Base-by-base conservation (phyloP, 2,888 invertebrate species). In the Lasioglossum oenotherae region DNA sequence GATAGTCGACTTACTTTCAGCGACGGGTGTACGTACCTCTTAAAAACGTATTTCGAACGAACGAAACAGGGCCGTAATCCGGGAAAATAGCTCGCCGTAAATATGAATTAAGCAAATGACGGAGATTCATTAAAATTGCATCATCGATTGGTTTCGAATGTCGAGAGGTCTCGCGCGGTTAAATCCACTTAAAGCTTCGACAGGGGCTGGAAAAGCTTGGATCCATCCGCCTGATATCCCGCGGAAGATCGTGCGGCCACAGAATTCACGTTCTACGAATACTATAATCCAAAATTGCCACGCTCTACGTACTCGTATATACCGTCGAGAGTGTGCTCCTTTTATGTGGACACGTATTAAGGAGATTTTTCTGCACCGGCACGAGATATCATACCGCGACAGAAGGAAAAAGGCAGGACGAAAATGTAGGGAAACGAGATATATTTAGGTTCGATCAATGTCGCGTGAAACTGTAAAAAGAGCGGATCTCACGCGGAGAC, bases 361-460 rank as follows among this genome's bases (percentile, higher is more conserved):
- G 74, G 31, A 76, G 35, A 74, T 53, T 78, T 74, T 60, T 60
- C 67, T 82, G 38, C 27, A 74, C n/a, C 74, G 73, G 41, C 60
- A 6, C 23, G 46, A 57, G 57, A 41, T 35, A 67, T 31, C 46
- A 67, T 64, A 23, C 14, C 27, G 38, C 38, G 35, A 44, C 41
- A 49, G 46, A 72, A 4, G 5, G 57, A n/a, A 35, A 19, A 44
- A 27, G 16, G 16, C n/a, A 53, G 23, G n/a, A 31, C 6, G 49
- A n/a, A 67, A 6, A 41, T 16, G 57, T 4, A 41, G 46, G 41
- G 53, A 69, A 72, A 73, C 74, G 19, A 19, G 77, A 67, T 46
- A 77, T 78, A 85, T 90, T 64, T 88, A 83, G 86, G 79, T 86
- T 83, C 86, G 87, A 90, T 90, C 89, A 82, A 87, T 88, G 90